Conservation (phyloP, 1,140 invertebrate species). For the Cotesia vestalis region DNA sequence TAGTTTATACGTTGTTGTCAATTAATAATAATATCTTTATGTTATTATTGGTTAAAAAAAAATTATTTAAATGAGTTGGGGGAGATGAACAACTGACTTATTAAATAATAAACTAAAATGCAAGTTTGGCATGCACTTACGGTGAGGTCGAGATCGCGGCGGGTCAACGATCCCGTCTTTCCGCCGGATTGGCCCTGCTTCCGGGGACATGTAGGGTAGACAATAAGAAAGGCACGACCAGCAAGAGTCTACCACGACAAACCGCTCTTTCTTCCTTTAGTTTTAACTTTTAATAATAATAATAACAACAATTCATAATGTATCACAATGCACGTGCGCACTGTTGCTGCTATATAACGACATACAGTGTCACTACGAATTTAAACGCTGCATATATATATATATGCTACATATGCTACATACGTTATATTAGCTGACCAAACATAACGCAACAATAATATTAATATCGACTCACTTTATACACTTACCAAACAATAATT, state of each 20-base stretch:
- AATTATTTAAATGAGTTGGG: too few relatives aligned
- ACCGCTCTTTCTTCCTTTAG: not conserved
- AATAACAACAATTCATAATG: not conserved
- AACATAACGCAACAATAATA: conserved; percentile 9
- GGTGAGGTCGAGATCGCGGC: conserved; percentile 60
- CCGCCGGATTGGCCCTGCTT: conserved; percentile 66
- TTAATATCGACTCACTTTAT: too few relatives aligned
- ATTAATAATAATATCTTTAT: too few relatives aligned
- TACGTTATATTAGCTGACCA: not conserved
- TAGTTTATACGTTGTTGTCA: too few relatives aligned
- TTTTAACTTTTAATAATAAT: too few relatives aligned
- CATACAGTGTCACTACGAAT: conserved; percentile 24
- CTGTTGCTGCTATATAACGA: conserved; percentile 20
- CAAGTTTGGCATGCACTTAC: conserved; percentile 58
- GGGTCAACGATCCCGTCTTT: conserved; percentile 66
- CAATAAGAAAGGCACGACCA: conserved; percentile 55
- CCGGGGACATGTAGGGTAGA: conserved; percentile 67
- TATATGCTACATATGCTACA: not conserved
- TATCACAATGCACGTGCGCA: conserved; percentile 33
- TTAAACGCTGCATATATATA: conserved; percentile 22
- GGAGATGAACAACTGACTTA: conserved; percentile 39
- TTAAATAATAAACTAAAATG: conserved; percentile 61
- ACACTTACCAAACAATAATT: too few relatives aligned
- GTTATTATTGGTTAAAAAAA: not conserved
- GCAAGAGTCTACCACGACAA: not conserved